Percentiles rank a stretch among this genome's conserved stretches.
Evolutionary conservation across 2,888 invertebrate genomes (phyloP).

Genomic region (Disparrhopalites patrizii): DNA sequence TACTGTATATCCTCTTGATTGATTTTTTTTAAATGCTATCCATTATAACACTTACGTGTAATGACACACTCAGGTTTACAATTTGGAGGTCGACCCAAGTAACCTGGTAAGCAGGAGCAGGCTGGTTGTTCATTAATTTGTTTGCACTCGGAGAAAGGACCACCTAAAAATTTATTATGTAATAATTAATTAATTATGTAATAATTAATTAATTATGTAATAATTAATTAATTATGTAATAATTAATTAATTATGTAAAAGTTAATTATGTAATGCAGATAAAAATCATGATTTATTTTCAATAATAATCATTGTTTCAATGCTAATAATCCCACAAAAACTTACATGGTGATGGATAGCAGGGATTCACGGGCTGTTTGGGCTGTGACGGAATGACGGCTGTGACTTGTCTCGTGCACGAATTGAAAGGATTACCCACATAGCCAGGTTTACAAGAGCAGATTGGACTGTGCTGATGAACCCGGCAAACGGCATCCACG

Average conservation of each 20-base stretch:
- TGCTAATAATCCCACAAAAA: no score
- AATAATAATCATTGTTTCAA: no score
- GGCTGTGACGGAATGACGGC: slow-evolving; percentile 20
- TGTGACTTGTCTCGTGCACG: slow-evolving; percentile 28
- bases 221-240: no score
- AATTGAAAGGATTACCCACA: slow-evolving; percentile 59
- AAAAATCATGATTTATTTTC: no score
- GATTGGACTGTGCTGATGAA: slow-evolving; percentile 69
- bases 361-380: slow-evolving; percentile 29
- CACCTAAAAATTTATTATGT: no score
- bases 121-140: slow-evolving; percentile 40
- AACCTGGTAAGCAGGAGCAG: slow-evolving; percentile 64
- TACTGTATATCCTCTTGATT: not conserved
- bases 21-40: not conserved
- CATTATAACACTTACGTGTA: slow-evolving; percentile 17
- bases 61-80: slow-evolving; percentile 48
- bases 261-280: no score
- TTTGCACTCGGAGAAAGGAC: slow-evolving; percentile 49
- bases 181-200: no score
- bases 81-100: slow-evolving; percentile 63
- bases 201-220: no score
- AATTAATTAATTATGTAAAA: no score
- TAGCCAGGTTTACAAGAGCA: slow-evolving; percentile 62
- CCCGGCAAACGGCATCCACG: slow-evolving; percentile 65
- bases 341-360: slow-evolving; percentile 40